Conservation (phyloP, 2,888 invertebrate genomes). For the Ceraclea dissimilis region DNA sequence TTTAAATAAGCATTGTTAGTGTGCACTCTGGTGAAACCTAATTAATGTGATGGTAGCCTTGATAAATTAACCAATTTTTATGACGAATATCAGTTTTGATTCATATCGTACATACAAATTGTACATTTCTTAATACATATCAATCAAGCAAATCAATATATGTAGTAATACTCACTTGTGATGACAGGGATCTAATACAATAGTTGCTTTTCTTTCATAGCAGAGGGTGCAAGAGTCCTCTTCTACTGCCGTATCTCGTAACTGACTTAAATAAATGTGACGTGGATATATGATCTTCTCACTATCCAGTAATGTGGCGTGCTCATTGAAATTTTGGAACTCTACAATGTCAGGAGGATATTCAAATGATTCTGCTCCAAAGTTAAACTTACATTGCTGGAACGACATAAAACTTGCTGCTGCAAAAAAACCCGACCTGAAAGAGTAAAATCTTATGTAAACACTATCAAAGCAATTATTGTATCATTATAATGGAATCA, state of each 20-base stretch:
- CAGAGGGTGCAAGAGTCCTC: conserved; percentile 86
- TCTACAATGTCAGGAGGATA: conserved; percentile 61
- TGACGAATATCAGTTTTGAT: too few relatives aligned
- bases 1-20: too few relatives aligned
- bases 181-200: conserved; percentile 70
- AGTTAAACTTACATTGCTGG: conserved; percentile 91
- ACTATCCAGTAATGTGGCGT: background rate
- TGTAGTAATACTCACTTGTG: conserved; percentile 58
- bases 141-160: too few relatives aligned
- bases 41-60: too few relatives aligned
- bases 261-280: conserved; percentile 66
- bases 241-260: conserved; percentile 63
- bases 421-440: conserved; percentile 82
- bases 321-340: conserved; percentile 33
- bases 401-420: conserved; percentile 96
- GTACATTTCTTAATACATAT: too few relatives aligned
- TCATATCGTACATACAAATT: too few relatives aligned
- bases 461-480: too few relatives aligned
- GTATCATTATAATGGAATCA: too few relatives aligned
- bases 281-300: conserved; percentile 61
- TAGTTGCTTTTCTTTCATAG: conserved; percentile 70
- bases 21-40: too few relatives aligned
- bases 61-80: too few relatives aligned
- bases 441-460: background rate
- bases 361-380: conserved; percentile 72